Evolutionary conservation across 2,888 invertebrate genomes (phyloP).

Genomic region (Synanthedon formicaeformis): DNA sequence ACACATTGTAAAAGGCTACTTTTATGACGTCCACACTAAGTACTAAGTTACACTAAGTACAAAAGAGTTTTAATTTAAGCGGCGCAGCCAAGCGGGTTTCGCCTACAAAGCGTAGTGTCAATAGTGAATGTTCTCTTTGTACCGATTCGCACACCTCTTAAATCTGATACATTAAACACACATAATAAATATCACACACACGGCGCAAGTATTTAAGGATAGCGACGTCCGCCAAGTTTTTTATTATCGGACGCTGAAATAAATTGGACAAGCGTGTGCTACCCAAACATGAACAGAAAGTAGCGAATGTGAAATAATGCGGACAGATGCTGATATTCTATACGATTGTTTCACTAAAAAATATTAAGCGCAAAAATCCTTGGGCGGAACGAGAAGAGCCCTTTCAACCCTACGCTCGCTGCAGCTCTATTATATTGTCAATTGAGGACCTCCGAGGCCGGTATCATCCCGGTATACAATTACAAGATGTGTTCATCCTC

Average conservation of each 20-base stretch:
- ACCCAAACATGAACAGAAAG: slow-evolving; percentile 1
- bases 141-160: not conserved
- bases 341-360: slow-evolving; percentile 1
- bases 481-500: slow-evolving; percentile 62
- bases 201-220: not conserved
- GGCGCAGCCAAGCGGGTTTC: no score
- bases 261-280: not conserved
- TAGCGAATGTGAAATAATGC: slow-evolving; percentile 4
- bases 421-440: slow-evolving; percentile 57
- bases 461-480: slow-evolving; percentile 36
- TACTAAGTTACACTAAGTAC: no score
- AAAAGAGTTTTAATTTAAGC: no score
- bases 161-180: not conserved
- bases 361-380: slow-evolving; percentile 3
- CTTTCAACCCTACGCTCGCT: slow-evolving; percentile 9
- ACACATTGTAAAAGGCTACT: no score
- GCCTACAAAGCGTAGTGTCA: not conserved
- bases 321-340: not conserved
- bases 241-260: not conserved
- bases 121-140: not conserved
- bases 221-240: not conserved
- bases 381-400: not conserved
- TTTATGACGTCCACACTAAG: no score
- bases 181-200: not conserved
- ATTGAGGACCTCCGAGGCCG: slow-evolving; percentile 41